Base-by-base conservation (phyloP, 2,113 vertebrate species). In the Pelecanoides urinatrix region DNA sequence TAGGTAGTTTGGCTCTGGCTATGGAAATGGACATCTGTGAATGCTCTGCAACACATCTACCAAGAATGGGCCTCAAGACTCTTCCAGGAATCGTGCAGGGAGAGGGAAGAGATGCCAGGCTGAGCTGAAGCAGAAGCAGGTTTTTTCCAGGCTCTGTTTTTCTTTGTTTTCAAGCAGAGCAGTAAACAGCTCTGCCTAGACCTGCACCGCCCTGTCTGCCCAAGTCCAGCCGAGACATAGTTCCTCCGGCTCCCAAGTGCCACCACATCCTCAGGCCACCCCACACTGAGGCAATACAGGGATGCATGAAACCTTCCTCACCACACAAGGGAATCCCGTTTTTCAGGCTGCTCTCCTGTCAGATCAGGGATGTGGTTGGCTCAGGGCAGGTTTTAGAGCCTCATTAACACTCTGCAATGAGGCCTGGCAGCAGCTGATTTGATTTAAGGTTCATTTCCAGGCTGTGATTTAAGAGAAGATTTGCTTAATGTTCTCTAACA, bases 391-490 rank as follows among this genome's bases (percentile, higher is more conserved):
- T 93, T 98, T 97, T 93, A 97, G 94, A 97, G 94, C 94, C 93
- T 97, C 94, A 96, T 97, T 98, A 98, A 97, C 96, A 98, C 96
- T 96, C 97, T 2, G 6, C 91, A 93, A 97, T 81, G 90, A 96
- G 94, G 97, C 65, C 96, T 96, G 94, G 95, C 95, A 96, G 95
- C 75, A 93, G 78, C 90, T 97, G 96, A 98, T 97, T 96, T 97
- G 97, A 98, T 98, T 97, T 97, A 91, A 97, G 87, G 97, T 97
- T 98, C 94, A 97, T 96, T 97, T 97, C 95, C 97, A 97, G 94
- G 95, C 96, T 95, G 88, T 96, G 96, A 97, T 97, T 97, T 97
- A 96, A 97, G 92, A 88, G 90, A 94, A 97, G 88, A 93, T 97
- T 97, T 97, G 96, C 92, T 97, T 97, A 98, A 97, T 97, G 97